Conservation (phyloP, 2,797 vertebrate genomes). For the Phataginus tetradactyla region DNA sequence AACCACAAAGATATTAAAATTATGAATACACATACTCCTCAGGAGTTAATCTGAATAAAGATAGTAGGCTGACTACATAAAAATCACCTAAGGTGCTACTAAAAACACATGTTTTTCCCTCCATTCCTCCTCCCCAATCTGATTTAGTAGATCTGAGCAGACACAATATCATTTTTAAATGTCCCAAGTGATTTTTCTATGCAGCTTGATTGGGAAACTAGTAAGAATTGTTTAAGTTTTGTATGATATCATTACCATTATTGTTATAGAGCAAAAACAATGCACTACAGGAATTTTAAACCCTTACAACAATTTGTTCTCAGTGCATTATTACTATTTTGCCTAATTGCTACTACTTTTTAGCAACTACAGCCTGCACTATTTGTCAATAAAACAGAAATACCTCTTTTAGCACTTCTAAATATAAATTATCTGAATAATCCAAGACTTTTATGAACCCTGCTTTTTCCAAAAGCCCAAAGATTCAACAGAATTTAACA, state of each 20-base stretch:
- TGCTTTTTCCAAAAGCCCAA: neutral
- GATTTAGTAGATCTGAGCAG: neutral
- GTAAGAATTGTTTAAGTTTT: neutral
- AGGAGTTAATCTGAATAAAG: neutral
- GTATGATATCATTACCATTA: neutral
- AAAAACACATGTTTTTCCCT: neutral
- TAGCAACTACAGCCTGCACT: neutral
- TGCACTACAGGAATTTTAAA: neutral
- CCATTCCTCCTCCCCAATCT: neutral
- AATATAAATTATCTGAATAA: neutral
- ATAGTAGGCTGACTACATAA: neutral
- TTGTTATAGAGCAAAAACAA: neutral
- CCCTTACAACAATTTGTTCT: neutral
- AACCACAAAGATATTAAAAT: neutral
- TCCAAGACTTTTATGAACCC: neutral
- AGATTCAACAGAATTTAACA: neutral
- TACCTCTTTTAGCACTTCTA: neutral
- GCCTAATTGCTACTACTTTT: neutral
- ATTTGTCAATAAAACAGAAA: neutral
- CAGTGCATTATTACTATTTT: neutral
- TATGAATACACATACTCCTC: neutral
- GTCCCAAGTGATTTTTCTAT: neutral
- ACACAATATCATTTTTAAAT: neutral
- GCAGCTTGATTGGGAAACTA: neutral
- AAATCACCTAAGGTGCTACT: neutral